phyloP scores from a whole-genome alignment of 2,888 invertebrate species.

The Falcaria lacertinaria region DNA sequence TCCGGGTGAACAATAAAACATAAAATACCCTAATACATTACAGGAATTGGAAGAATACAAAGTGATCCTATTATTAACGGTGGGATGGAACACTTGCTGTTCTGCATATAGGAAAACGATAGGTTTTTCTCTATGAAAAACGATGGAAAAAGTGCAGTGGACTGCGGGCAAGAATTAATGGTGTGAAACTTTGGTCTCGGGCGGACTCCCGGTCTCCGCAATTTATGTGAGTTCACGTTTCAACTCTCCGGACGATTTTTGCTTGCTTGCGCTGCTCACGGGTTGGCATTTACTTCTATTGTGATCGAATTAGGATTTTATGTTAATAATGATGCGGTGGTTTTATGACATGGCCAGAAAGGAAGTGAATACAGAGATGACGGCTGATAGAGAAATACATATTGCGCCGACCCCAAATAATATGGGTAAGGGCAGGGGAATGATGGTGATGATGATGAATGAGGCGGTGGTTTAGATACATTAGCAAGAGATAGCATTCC shows the following conservation, averaged over 20 bases:
- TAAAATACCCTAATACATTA: slow-evolving; percentile 56
- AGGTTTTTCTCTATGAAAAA: slow-evolving; percentile 28
- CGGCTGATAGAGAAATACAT: too few relatives aligned
- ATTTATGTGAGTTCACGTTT: slow-evolving; percentile 64
- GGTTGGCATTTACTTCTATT: slow-evolving; percentile 3
- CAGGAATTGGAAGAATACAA: slow-evolving; percentile 47
- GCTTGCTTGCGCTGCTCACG: slow-evolving; percentile 14
- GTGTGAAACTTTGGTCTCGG: slow-evolving; percentile 63
- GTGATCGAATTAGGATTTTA: neutral
- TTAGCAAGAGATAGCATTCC: too few relatives aligned
- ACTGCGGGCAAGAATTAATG: slow-evolving; percentile 71
- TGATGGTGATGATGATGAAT: too few relatives aligned
- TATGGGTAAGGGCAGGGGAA: too few relatives aligned
- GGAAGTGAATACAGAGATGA: too few relatives aligned
- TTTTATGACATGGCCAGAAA: neutral
- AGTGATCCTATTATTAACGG: slow-evolving; percentile 64
- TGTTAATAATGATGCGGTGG: neutral
- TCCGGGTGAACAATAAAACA: slow-evolving; percentile 67
- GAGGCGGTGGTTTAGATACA: too few relatives aligned
- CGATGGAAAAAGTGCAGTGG: slow-evolving; percentile 63
- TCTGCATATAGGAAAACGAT: slow-evolving; percentile 71
- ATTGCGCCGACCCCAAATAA: too few relatives aligned
- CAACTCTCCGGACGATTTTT: slow-evolving; percentile 7
- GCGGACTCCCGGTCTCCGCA: slow-evolving; percentile 26
- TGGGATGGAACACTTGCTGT: slow-evolving; percentile 37